phyloP scores from a whole-genome alignment of 1,140 invertebrate species.

The Nylanderia fulva region DNA sequence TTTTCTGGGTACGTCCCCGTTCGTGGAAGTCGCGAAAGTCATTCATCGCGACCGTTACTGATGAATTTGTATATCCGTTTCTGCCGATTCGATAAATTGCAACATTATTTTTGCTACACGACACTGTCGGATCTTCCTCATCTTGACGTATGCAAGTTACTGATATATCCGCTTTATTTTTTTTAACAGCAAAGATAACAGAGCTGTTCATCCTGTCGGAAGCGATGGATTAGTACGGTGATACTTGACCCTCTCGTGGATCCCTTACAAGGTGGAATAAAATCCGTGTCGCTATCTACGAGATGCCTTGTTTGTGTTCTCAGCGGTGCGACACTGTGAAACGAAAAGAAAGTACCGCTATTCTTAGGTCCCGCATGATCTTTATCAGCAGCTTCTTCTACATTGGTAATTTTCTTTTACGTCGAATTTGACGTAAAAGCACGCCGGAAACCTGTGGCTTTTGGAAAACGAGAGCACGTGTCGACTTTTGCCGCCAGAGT shows the following conservation, averaged over 20 bases:
- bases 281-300: constrained; percentile 54
- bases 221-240: background rate
- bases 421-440: constrained; percentile 29
- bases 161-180: background rate
- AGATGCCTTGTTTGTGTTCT: background rate
- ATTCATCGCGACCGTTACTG: constrained; percentile 2
- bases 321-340: constrained; percentile 39
- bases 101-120: background rate
- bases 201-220: background rate
- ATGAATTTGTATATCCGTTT: constrained; percentile 1
- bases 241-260: background rate
- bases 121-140: background rate
- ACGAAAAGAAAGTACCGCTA: constrained; percentile 78
- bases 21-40: background rate
- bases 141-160: background rate
- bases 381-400: constrained; percentile 66
- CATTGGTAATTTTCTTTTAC: constrained; percentile 71
- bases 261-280: constrained; percentile 13
- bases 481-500: constrained; percentile 18
- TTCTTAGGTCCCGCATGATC: constrained; percentile 65
- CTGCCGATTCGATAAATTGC: background rate
- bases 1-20: constrained; percentile 13
- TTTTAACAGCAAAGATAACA: background rate
- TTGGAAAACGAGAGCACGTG: constrained; percentile 59
- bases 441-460: constrained; percentile 54